phyloP scores from a whole-genome alignment of 2,113 vertebrate genomes.

The Ochotona princeps region DNA sequence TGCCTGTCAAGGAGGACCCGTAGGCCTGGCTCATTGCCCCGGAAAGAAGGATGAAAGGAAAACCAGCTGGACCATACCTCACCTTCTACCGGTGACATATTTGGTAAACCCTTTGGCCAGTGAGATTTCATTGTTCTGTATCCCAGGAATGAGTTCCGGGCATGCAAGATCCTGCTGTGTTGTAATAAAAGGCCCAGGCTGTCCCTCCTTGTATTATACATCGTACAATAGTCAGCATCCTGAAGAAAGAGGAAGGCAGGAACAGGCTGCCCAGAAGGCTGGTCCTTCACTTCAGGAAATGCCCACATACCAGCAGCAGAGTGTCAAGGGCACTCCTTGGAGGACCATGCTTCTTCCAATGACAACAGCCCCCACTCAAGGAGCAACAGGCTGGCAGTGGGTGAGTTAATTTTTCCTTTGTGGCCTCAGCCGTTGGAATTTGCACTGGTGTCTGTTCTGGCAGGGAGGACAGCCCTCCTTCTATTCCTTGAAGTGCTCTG shows the following conservation, averaged over 20 bases:
- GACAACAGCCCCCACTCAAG: not conserved
- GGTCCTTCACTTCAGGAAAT: not conserved
- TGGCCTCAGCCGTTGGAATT: slow-evolving; percentile 9
- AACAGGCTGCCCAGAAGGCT: not conserved
- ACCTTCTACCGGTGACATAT: not conserved
- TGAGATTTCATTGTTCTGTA: not conserved
- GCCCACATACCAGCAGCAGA: not conserved
- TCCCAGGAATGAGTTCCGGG: not conserved
- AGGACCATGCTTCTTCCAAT: not conserved
- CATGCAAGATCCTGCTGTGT: not conserved
- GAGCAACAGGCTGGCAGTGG: slow-evolving; percentile 13
- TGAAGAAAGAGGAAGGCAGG: not conserved
- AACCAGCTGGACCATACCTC: not conserved
- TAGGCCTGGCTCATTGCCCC: too few species aligned
- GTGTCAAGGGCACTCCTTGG: not conserved
- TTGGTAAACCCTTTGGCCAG: not conserved
- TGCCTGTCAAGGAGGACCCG: not conserved
- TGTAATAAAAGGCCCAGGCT: not conserved
- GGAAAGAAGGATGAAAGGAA: not conserved
- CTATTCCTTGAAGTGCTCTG: slow-evolving; percentile 64
- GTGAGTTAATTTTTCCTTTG: slow-evolving; percentile 46
- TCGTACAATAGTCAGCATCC: not conserved
- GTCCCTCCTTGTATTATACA: not conserved
- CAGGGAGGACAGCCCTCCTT: slow-evolving; percentile 7
- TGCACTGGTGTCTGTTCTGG: slow-evolving; percentile 36